Percentiles rank a stretch among this genome's conserved stretches.
Evolutionary conservation across 2,797 vertebrate genomes (phyloP).

Genomic region (Echeneis naucrates): DNA sequence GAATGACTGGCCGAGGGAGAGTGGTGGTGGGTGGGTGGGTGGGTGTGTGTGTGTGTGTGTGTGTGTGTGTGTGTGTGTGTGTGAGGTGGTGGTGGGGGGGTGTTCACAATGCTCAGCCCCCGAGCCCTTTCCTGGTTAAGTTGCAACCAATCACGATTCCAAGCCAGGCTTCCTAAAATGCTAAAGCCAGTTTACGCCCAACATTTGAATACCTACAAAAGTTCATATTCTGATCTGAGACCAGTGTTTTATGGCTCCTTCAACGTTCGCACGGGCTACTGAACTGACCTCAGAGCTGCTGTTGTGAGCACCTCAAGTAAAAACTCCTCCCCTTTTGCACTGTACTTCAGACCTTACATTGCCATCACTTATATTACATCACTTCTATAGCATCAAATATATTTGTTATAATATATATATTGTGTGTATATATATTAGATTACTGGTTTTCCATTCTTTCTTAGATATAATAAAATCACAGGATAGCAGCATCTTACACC

Average conservation of each 20-base stretch:
- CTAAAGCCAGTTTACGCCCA: constrained; percentile 41
- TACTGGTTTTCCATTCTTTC: constrained; percentile 83
- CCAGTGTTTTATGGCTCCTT: constrained; percentile 58
- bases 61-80: too few species aligned
- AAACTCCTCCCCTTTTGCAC: constrained; percentile 66
- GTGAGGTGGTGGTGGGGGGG: neutral
- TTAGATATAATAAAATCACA: constrained; percentile 83
- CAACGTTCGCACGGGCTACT: constrained; percentile 27
- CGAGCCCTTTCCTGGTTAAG: constrained; percentile 21
- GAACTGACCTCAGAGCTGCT: constrained; percentile 72
- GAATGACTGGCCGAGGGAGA: constrained; percentile 30
- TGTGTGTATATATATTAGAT: constrained; percentile 82
- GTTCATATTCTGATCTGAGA: constrained; percentile 46
- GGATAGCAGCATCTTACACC: constrained; percentile 89
- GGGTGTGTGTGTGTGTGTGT: too few species aligned
- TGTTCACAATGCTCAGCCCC: constrained; percentile 3
- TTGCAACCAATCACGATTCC: constrained; percentile 35
- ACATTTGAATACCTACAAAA: constrained; percentile 33
- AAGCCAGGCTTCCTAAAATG: constrained; percentile 25
- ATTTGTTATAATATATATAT: constrained; percentile 70
- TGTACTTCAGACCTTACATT: constrained; percentile 78
- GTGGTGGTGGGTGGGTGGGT: too few species aligned
- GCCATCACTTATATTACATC: constrained; percentile 82
- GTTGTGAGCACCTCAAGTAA: constrained; percentile 63
- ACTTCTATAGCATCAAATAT: constrained; percentile 81